Evolutionary conservation across 2,113 vertebrate genomes (phyloP), one percentile per base, ranked within the genome.

Genomic region (Mola mola): DNA sequence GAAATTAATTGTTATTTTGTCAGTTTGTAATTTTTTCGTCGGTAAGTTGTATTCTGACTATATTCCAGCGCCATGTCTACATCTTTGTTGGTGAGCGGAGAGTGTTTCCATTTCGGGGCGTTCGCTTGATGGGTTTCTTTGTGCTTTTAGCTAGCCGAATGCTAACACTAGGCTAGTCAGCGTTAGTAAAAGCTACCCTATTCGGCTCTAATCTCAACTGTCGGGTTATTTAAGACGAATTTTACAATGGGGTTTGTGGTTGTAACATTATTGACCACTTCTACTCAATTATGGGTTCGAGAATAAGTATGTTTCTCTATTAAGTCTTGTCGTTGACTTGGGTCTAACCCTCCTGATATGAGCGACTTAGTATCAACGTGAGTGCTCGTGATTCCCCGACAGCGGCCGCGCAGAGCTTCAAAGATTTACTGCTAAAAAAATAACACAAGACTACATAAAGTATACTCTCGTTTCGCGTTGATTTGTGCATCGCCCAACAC

Each of bases 371-470:
- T 36, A 51, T 53, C 69, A 85, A 79, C 83, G 79, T 86, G 88
- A 90, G 70, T 46, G 36, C 88, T 82, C 87, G 88, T 90, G 88
- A 88, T 82, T 59, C 46, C 31, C 21, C 48, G 0, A n/a, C n/a
- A n/a, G n/a, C n/a, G n/a, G n/a, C 29, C 50, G 53, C 53, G 46
- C 19, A 4, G 4, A 57, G 56, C 65, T 29, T 43, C 0, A 9
- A 11, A 46, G 58, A 78, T 76, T 58, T 66, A 25, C 26, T 0
- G 5, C 1, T 26, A 5, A 0, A 37, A 3, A 10, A 13, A 12
- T 4, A 49, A 0, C 4, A 21, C 29, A 60, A 17, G 61, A 13
- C 43, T 11, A 37, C 17, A 10, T 1, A 4, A 8, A 10, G 1
- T 4, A 0, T 12, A 13, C 12, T 8, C n/a, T n/a, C n/a, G n/a